Conservation (phyloP, 2,888 invertebrate genomes). For the Meta bourneti region DNA sequence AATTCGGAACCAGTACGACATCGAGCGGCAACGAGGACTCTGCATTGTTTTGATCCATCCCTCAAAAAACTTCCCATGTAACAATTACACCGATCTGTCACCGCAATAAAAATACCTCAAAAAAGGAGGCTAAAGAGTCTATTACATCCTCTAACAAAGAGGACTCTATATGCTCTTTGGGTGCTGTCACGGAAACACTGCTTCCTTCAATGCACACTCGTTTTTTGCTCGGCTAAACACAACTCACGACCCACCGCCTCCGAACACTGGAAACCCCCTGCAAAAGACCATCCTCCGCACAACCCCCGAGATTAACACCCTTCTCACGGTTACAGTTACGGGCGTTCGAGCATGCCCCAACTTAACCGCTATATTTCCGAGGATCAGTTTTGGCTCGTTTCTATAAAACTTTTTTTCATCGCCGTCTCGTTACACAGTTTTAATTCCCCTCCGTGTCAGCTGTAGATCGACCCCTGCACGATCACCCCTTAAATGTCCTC, state of each 20-base stretch:
- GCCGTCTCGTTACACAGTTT: slow-evolving; percentile 21
- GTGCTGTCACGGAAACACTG: slow-evolving; percentile 60
- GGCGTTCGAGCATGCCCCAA: slow-evolving; percentile 26
- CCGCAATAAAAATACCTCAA: slow-evolving; percentile 18
- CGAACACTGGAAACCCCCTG: slow-evolving; percentile 24
- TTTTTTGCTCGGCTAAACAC: slow-evolving; percentile 35
- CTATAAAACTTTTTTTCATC: slow-evolving; percentile 3
- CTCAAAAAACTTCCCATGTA: slow-evolving; percentile 18
- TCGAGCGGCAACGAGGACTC: not conserved
- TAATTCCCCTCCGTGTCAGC: slow-evolving; percentile 70
- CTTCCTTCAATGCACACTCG: not conserved
- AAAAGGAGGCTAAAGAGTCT: slow-evolving; percentile 29
- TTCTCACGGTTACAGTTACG: slow-evolving; percentile 63
- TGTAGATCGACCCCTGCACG: slow-evolving; percentile 41
- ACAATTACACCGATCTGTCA: not conserved
- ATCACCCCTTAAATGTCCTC: slow-evolving; percentile 27
- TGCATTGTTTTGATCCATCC: slow-evolving; percentile 27
- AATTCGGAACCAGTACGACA: not conserved
- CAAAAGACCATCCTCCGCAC: slow-evolving; percentile 35
- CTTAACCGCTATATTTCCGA: not conserved
- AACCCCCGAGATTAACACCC: slow-evolving; percentile 64
- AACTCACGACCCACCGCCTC: slow-evolving; percentile 60
- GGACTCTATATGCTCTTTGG: slow-evolving; percentile 51
- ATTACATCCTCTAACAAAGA: slow-evolving; percentile 41
- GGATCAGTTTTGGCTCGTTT: not conserved